Evolutionary conservation across 2,113 vertebrate species (phyloP).

Genomic region (Parotia lawesii): DNA sequence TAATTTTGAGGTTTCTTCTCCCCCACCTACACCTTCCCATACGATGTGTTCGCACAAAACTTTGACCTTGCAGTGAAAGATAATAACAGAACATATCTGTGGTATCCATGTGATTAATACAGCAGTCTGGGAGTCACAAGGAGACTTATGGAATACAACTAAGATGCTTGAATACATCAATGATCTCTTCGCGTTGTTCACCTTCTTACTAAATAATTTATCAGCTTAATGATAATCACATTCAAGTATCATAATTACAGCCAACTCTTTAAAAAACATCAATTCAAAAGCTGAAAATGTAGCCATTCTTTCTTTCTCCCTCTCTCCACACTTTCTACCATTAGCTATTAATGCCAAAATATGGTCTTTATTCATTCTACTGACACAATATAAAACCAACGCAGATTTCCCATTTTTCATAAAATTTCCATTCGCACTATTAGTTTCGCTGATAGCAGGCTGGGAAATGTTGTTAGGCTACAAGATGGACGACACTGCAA

Average conservation of each 20-base stretch:
- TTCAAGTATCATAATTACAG: conserved; percentile 81
- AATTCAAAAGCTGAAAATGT: conserved; percentile 64
- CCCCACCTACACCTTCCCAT: not conserved
- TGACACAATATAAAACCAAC: conserved; percentile 81
- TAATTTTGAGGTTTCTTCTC: conserved; percentile 50
- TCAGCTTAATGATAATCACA: conserved; percentile 81
- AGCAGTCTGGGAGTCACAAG: conserved; percentile 37
- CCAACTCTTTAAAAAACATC: conserved; percentile 74
- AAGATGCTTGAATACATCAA: conserved; percentile 63
- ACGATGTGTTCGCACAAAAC: conserved; percentile 46
- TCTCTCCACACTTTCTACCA: conserved; percentile 51
- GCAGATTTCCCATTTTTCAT: conserved; percentile 80
- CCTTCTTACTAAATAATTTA: conserved; percentile 79
- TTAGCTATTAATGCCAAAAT: conserved; percentile 78
- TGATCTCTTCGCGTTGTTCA: conserved; percentile 56
- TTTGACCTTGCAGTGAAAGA: conserved; percentile 73
- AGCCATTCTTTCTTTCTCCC: conserved; percentile 20
- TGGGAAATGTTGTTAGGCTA: conserved; percentile 79
- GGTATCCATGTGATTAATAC: conserved; percentile 72
- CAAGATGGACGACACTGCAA: conserved; percentile 76
- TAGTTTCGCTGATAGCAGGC: conserved; percentile 78
- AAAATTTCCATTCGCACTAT: conserved; percentile 80
- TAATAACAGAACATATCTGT: conserved; percentile 64
- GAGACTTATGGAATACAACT: conserved; percentile 64
- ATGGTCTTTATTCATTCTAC: conserved; percentile 78